Base-by-base conservation (phyloP, 2,888 invertebrate species). In the Acanthacorydalis orientalis region DNA sequence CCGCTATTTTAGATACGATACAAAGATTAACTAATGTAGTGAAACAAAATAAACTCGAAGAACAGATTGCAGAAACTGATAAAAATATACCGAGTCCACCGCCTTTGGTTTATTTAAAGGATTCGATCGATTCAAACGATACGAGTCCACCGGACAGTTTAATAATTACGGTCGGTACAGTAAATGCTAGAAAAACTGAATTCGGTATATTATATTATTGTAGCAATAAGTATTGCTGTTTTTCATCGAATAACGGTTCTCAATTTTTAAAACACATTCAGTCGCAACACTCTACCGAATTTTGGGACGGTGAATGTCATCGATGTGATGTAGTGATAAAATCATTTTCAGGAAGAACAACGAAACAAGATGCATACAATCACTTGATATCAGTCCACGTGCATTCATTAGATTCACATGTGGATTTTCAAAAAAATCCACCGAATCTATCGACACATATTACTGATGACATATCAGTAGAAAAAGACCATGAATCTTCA, bases 241-340 rank as follows among this genome's bases (percentile, higher is more conserved):
- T 23, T 51, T 51, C 60, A 1, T 63, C 57, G 43, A 60, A 23
- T 4, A 23, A 23, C 6, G 23, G 6, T 23, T 23, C 23, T 23
- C 3, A 23, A 23, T 23, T 67, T 7, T 56, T 62, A 34, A 58
- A 55, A 44, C 68, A 68, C 51, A 59, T 62, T 43, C 46, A 54
- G 2, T 41, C 48, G n/a, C 59, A 62, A 1, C 68, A 68, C 54
- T 53, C 56, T 1, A 44, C 49, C n/a, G 67, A 71, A 31, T 59
- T 57, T 16, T 77, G 77, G 77, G 69, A 70, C 50, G 77, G 77
- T 1, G 70, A 66, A 54, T 77, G 77, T 55, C 61, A 56, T 44
- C 53, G 68, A 10, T 77, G 77, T 52, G 66, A 69, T 55, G 32
- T 46, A 43, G 35, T 43, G 33, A 64, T 68, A 2, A 68, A 69